Evolutionary conservation across 2,888 invertebrate genomes (phyloP), one percentile per base, ranked within the genome.

Genomic region (Amblyjoppa fuscipennis): DNA sequence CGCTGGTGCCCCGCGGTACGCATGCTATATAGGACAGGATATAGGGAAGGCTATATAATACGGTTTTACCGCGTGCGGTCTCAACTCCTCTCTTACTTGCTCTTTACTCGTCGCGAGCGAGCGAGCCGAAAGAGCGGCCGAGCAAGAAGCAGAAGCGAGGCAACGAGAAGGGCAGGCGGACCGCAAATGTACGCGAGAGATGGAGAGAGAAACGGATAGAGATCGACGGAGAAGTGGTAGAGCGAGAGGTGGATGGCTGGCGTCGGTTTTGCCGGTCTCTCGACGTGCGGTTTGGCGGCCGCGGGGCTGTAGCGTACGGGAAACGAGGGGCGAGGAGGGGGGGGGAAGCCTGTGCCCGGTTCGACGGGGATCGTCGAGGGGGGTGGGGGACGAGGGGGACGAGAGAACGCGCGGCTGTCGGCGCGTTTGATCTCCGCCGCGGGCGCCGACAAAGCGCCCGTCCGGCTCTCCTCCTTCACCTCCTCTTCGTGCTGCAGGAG

Each of bases 371-470:
- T 41, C 59, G 86, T 69, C 45, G 71, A 75, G 79, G 16, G 74
- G 49, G 49, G 79, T 68, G 77, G 69, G 74, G 59, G 80, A 45
- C 71, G 84, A 76, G 82, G 73, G 85, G 79, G 87, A 88, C 77
- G 89, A 87, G 86, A 88, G 81, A 85, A 83, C 83, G 86, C 87
- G 90, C 89, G 90, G 90, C 89, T 90, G 91, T 91, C 92, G 93
- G 93, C 91, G 90, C 91, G 91, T 93, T 93, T 93, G 93, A 93
- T 93, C 91, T 93, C 90, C 81, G 92, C 93, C 93, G 93, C 93
- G 93, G 93, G 93, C 93, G 92, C 93, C 94, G 93, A 93, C 93
- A 92, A 93, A 93, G 92, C 92, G 89, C 89, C 90, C 92, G 92
- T 91, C 93, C 91, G 84, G 83, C 85, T 87, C 85, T 85, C 86